Conservation (phyloP, 2,113 vertebrate genomes). For the Platysternon megacephalum region DNA sequence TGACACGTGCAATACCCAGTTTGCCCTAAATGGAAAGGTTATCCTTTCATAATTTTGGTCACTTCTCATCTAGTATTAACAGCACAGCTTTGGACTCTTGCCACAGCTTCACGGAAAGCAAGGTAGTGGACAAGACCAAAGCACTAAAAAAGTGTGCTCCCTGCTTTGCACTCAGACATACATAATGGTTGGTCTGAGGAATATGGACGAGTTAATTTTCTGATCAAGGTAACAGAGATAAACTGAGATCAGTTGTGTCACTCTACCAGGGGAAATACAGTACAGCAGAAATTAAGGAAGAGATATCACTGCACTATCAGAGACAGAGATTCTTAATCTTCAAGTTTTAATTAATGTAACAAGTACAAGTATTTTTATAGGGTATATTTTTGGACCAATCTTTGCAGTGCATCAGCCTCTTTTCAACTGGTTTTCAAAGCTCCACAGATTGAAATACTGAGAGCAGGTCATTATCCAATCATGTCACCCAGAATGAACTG, state of each 20-base stretch:
- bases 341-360: not conserved
- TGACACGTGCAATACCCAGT: not conserved
- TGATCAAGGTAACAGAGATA: not conserved
- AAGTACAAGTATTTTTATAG: not conserved
- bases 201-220: not conserved
- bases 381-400: not conserved
- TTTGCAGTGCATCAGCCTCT: not conserved
- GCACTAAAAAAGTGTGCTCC: not conserved
- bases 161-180: not conserved
- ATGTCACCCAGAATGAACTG: not conserved
- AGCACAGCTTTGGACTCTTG: not conserved
- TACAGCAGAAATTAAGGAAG: not conserved
- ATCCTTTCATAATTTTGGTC: not conserved
- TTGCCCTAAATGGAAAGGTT: not conserved
- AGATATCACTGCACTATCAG: not conserved
- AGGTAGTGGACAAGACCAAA: not conserved
- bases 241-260: not conserved
- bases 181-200: not conserved
- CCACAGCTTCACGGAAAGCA: not conserved
- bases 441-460: not conserved
- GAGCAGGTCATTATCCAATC: not conserved
- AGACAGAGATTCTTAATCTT: not conserved
- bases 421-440: not conserved
- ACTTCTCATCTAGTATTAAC: not conserved
- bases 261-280: not conserved